Percentiles rank a stretch among this genome's conserved stretches.
Conservation (phyloP, 2,888 invertebrate species). For the Parelbella ahira region DNA sequence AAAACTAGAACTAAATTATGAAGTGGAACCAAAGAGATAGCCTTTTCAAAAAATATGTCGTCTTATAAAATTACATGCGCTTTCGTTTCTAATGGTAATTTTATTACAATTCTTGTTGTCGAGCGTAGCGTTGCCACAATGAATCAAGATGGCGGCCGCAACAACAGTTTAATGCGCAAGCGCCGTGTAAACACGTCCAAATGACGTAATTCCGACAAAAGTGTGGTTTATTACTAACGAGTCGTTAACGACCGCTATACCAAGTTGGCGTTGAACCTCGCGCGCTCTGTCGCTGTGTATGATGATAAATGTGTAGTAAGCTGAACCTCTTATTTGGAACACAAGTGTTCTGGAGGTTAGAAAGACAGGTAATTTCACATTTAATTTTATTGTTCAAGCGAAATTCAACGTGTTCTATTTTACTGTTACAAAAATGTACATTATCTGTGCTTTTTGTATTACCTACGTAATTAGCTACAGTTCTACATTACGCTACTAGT, state of each 20-base stretch:
- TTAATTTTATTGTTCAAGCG: too few relatives aligned
- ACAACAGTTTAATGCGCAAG: conserved; percentile 34
- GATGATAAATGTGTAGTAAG: conserved; percentile 17
- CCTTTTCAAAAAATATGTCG: too few relatives aligned
- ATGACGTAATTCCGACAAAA: conserved; percentile 50
- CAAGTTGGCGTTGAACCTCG: conserved; percentile 33
- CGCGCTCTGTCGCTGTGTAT: conserved; percentile 5
- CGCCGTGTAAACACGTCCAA: conserved; percentile 52
- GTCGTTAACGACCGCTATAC: conserved; percentile 40
- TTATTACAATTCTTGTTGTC: conserved; percentile 24
- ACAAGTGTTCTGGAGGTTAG: conserved; percentile 2
- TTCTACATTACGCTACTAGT: too few relatives aligned
- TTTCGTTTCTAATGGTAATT: conserved; percentile 21
- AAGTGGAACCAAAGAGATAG: too few relatives aligned
- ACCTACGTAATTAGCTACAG: too few relatives aligned
- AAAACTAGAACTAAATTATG: too few relatives aligned
- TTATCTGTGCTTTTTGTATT: too few relatives aligned
- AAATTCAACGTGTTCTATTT: too few relatives aligned
- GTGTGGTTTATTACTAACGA: conserved; percentile 46
- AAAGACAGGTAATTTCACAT: too few relatives aligned
- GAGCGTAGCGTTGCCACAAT: conserved; percentile 11
- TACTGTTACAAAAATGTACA: too few relatives aligned
- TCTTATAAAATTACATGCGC: conserved; percentile 18
- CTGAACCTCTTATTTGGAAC: conserved; percentile 6
- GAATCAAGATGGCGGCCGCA: conserved; percentile 27